phyloP scores from a whole-genome alignment of 2,888 invertebrate genomes.

The Mesochorus sp. region DNA sequence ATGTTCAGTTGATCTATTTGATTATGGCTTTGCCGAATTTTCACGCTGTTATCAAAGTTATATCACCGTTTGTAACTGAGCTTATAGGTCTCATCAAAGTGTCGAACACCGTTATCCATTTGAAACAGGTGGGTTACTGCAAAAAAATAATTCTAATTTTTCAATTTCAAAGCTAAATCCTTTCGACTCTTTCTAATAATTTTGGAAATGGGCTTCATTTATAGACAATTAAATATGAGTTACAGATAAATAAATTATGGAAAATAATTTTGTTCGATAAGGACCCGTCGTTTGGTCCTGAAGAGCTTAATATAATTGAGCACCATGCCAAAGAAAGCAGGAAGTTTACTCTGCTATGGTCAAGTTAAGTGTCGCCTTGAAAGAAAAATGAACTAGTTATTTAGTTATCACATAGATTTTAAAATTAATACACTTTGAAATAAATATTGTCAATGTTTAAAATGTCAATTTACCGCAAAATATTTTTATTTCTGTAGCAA shows the following conservation, averaged over 20 bases:
- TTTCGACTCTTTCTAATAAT: too few species aligned
- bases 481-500: too few species aligned
- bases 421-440: neutral
- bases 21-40: too few species aligned
- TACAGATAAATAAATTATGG: slow-evolving; percentile 35
- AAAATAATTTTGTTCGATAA: slow-evolving; percentile 4
- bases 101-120: too few species aligned
- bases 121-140: too few species aligned
- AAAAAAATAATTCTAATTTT: neutral
- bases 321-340: slow-evolving; percentile 14
- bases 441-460: too few species aligned
- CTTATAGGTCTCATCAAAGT: too few species aligned
- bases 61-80: too few species aligned
- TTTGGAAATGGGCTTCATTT: neutral
- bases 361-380: slow-evolving; percentile 6
- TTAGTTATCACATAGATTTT: neutral
- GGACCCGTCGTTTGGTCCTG: neutral
- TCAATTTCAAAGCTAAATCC: neutral
- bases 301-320: slow-evolving; percentile 11
- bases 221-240: neutral
- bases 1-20: too few species aligned
- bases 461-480: too few species aligned
- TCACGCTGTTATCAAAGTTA: too few species aligned
- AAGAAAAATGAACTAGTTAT: neutral
- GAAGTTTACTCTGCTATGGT: slow-evolving; percentile 32